phyloP scores from a whole-genome alignment of 2,888 invertebrate species.

The Drosophila greeni region DNA sequence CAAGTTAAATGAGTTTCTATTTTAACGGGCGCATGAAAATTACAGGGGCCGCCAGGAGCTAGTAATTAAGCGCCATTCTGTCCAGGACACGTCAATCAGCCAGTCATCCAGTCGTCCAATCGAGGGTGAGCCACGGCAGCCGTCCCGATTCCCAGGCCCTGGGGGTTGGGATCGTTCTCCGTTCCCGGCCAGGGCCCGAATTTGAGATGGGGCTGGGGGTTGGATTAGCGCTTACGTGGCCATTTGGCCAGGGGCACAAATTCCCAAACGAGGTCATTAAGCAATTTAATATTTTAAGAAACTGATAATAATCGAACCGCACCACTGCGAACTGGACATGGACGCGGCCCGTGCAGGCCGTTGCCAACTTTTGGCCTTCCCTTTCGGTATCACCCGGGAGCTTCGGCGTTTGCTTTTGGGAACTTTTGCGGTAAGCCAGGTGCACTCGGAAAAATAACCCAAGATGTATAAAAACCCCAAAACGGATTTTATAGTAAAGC shows the following conservation, averaged over 20 bases:
- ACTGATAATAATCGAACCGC: constrained; percentile 67
- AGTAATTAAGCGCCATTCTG: constrained; percentile 59
- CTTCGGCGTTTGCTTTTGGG: constrained; percentile 18
- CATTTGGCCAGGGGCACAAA: constrained; percentile 46
- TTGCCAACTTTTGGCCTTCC: constrained; percentile 45
- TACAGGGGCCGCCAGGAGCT: constrained; percentile 53
- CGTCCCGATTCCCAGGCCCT: constrained; percentile 55
- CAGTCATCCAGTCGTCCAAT: constrained; percentile 30
- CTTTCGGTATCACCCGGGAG: constrained; percentile 13
- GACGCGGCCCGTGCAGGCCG: constrained; percentile 29
- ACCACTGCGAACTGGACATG: constrained; percentile 36
- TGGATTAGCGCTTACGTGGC: constrained; percentile 61
- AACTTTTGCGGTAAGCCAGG: constrained; percentile 37
- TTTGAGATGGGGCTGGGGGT: constrained; percentile 14
- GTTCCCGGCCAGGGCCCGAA: not conserved
- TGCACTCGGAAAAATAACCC: constrained; percentile 3
- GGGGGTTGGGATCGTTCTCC: constrained; percentile 16
- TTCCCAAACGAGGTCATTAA: constrained; percentile 68
- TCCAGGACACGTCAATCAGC: constrained; percentile 60
- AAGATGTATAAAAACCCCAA: too few species aligned
- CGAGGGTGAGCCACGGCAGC: constrained; percentile 45
- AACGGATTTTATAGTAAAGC: too few species aligned
- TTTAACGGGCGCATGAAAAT: constrained; percentile 54
- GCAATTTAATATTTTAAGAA: constrained; percentile 73
- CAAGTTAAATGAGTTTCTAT: constrained; percentile 50